Percentiles rank a stretch among this genome's conserved stretches.
Evolutionary conservation across 2,113 vertebrate species (phyloP).

Genomic region (Thunnus thynnus): DNA sequence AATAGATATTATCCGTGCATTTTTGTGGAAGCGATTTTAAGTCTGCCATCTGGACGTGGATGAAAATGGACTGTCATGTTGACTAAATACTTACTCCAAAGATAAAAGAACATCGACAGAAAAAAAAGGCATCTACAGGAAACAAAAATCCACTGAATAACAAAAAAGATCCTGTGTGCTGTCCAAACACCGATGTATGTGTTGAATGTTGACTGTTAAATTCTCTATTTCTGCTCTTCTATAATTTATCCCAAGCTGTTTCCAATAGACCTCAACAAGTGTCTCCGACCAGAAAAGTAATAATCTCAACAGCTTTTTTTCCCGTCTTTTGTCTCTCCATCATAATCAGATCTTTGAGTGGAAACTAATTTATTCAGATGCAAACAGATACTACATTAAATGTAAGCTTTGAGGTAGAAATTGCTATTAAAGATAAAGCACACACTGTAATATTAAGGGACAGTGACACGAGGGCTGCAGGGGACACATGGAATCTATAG

Average conservation of each 20-base stretch:
- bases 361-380: slow-evolving; percentile 21
- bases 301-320: slow-evolving; percentile 27
- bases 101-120: slow-evolving; percentile 45
- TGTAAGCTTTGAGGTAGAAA: background rate
- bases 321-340: slow-evolving; percentile 27
- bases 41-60: slow-evolving; percentile 52
- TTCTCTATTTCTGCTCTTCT: slow-evolving; percentile 9
- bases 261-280: slow-evolving; percentile 56
- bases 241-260: slow-evolving; percentile 53
- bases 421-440: background rate
- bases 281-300: slow-evolving; percentile 28
- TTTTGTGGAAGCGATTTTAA: slow-evolving; percentile 37
- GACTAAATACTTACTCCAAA: slow-evolving; percentile 55
- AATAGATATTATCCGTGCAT: slow-evolving; percentile 30
- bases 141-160: background rate
- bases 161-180: slow-evolving; percentile 26
- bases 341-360: slow-evolving; percentile 5
- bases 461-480: too few species aligned
- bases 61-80: slow-evolving; percentile 55
- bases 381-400: background rate
- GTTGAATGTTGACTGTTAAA: slow-evolving; percentile 26
- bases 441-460: background rate
- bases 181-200: slow-evolving; percentile 29
- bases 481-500: background rate
- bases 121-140: slow-evolving; percentile 9